Base-by-base conservation (phyloP, 2,113 vertebrate species). In the Monopterus albus region DNA sequence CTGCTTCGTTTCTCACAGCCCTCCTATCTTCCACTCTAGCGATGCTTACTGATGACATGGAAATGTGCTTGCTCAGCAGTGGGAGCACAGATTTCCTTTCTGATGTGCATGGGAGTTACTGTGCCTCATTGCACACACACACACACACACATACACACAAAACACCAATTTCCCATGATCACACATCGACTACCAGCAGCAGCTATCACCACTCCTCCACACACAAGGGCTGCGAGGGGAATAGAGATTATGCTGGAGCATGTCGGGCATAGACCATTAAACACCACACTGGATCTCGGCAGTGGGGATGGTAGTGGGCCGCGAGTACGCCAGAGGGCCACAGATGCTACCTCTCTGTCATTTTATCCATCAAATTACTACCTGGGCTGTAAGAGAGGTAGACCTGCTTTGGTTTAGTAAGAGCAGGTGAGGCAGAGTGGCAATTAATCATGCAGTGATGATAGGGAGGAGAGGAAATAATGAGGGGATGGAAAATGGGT, bases 31-130 rank as follows among this genome's bases (percentile, higher is more conserved):
- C 25, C 42, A 35, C 47, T 43, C 26, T 43, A 57, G 40, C 53
- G 31, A 56, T 58, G 31, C 53, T 50, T 67, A 26, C 49, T 70
- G 47, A 70, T 73, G 9, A 50, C 61, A 50, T 64, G 35, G 28
- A 56, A 73, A 82, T 52, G 38, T 76, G 77, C 73, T 75, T 35
- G 75, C 77, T 88, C 82, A 87, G 86, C 79, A 58, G 33, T 14
- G 4, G 38, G 23, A 7, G 49, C 45, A 50, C 42, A 77, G 29
- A 50, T 52, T 70, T 76, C 73, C 49, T 69, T 25, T 35, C 40
- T 56, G 78, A 80, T 78, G 42, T 26, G 46, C 20, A 49, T 50
- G 25, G 55, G 25, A 53, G 26, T 25, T 38, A 69, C 40, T 56
- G 42, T 42, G 65, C 65, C 52, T 77, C 21, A 21, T 45, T 58